phyloP scores from a whole-genome alignment of 2,113 vertebrate species.

The Gavia stellata region DNA sequence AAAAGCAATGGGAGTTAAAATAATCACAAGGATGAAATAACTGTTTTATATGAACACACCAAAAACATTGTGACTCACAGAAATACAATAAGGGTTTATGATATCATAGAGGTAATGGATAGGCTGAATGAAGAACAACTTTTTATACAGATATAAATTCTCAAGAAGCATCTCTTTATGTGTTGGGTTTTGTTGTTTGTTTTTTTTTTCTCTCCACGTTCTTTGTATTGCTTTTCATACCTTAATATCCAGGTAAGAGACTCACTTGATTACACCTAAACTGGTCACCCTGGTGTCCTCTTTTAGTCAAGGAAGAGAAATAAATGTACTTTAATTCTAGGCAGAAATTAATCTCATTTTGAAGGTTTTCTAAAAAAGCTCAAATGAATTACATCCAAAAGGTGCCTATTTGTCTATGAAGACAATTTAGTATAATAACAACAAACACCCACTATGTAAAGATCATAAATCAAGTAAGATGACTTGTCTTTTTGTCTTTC shows the following conservation, averaged over 20 bases:
- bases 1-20: neutral
- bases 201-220: neutral
- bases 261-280: neutral
- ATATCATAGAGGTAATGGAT: neutral
- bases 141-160: neutral
- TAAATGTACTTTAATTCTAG: neutral
- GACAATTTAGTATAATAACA: neutral
- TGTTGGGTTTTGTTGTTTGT: neutral
- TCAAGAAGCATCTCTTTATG: neutral
- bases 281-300: neutral
- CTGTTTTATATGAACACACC: neutral
- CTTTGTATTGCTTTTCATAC: neutral
- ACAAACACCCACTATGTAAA: neutral
- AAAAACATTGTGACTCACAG: neutral
- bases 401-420: neutral
- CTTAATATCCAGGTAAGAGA: neutral
- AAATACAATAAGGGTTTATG: neutral
- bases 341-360: neutral
- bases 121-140: neutral
- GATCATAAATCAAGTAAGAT: neutral
- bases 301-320: neutral
- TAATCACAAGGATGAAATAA: neutral
- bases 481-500: neutral
- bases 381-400: neutral
- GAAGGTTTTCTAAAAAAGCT: neutral